A percentile compares a stretch with the other conserved stretches of the same genome.
Conservation (phyloP, 2,113 vertebrate genomes). For the Rhombomys opimus region DNA sequence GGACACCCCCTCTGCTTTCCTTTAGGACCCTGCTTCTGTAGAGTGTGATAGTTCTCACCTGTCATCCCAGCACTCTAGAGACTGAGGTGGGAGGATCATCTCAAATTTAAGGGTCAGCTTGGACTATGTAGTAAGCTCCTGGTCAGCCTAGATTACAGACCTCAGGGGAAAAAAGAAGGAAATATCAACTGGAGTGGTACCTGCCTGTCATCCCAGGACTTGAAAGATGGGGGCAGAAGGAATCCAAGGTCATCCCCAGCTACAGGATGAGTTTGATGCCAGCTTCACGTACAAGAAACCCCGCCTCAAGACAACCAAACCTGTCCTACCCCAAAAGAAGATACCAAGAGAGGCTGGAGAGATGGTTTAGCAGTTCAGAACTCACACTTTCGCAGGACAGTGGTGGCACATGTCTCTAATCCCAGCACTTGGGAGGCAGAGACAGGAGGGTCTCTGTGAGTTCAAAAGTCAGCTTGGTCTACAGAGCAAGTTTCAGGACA, state of each 20-base stretch:
- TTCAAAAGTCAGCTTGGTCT: too few relatives aligned
- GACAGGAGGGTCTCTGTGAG: too few relatives aligned
- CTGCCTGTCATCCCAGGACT: neutral
- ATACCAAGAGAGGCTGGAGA: neutral
- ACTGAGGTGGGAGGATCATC: neutral
- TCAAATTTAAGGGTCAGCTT: neutral
- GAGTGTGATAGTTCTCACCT: neutral
- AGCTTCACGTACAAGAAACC: neutral
- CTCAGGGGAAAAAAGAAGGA: neutral
- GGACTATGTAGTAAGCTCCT: neutral
- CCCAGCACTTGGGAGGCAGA: too few relatives aligned
- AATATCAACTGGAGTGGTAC: neutral
- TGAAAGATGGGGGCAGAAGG: neutral
- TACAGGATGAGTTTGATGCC: neutral
- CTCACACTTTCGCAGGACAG: neutral
- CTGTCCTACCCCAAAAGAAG: neutral
- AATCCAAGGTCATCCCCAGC: neutral
- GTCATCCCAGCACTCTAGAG: neutral
- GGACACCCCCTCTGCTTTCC: neutral
- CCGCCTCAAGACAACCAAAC: neutral
- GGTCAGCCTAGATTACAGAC: neutral
- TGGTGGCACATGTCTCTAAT: too few relatives aligned
- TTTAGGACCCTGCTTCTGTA: neutral
- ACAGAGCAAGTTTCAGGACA: too few relatives aligned
- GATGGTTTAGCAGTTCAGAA: neutral